Evolutionary conservation across 2,888 invertebrate species (phyloP).

Genomic region (Hypomecis punctinalis): DNA sequence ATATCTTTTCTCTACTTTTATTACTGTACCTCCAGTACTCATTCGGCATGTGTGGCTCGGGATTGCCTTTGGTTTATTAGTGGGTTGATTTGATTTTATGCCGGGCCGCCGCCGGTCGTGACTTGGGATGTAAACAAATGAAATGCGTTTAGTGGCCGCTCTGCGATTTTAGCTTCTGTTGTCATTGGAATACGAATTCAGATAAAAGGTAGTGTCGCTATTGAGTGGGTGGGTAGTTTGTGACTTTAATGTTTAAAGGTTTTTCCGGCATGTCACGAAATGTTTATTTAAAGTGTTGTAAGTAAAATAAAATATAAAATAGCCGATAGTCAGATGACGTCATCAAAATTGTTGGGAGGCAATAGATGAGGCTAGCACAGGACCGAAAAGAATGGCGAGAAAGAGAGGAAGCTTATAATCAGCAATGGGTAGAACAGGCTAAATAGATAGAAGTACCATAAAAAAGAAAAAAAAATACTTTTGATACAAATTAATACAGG

Average conservation of each 20-base stretch:
- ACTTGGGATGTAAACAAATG: slow-evolving; percentile 71
- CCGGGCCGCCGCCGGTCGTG: slow-evolving; percentile 65
- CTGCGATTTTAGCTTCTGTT: slow-evolving; percentile 32
- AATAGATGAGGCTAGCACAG: too few relatives aligned
- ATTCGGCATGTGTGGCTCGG: slow-evolving; percentile 32
- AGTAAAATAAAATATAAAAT: too few relatives aligned
- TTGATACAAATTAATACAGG: too few relatives aligned
- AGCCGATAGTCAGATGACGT: too few relatives aligned
- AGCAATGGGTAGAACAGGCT: too few relatives aligned
- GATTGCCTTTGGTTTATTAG: slow-evolving; percentile 79
- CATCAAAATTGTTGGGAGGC: too few relatives aligned
- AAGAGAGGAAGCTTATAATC: too few relatives aligned
- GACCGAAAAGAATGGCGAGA: too few relatives aligned
- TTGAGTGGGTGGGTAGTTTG: slow-evolving; percentile 1
- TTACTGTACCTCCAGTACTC: slow-evolving; percentile 8
- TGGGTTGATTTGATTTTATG: slow-evolving; percentile 77
- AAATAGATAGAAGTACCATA: too few relatives aligned
- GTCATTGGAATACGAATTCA: slow-evolving; percentile 18
- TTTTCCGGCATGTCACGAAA: not conserved
- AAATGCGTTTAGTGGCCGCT: slow-evolving; percentile 28
- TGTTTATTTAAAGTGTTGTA: too few relatives aligned
- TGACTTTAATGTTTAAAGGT: not conserved
- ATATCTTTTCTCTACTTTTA: too few relatives aligned
- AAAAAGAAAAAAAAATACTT: too few relatives aligned
- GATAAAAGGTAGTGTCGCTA: slow-evolving; percentile 7